Evolutionary conservation across 1,140 invertebrate species (phyloP), one percentile per base, ranked within the genome.

Genomic region (Sycophaga agraensis): DNA sequence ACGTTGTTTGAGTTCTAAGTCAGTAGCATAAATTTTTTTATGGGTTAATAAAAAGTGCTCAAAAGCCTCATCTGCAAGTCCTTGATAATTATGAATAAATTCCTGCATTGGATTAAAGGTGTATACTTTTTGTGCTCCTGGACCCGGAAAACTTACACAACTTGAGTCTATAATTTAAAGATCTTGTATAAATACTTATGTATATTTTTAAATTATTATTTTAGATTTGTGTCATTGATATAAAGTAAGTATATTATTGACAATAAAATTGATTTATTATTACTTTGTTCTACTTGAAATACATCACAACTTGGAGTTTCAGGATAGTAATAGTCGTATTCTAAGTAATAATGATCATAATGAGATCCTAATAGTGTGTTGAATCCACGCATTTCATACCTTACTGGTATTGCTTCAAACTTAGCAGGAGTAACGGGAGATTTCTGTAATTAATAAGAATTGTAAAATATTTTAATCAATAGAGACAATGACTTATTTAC

Each of bases 91-190:
- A 70, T 90, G 85, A 35, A 97, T 83, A 70, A 94, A 97, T 82
- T 98, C 95, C 45, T 84, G 86, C 88, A 98, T 96, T 4, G 96
- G 96, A 82, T 98, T 97, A 74, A 94, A 93, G 2, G 89, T 91
- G 53, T 89, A 88, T 70, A 88, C 81, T 69, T 92, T 88, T 19
- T 83, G 82, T 3, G 83, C 78, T 16, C 94, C 94, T 8, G 94
- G 94, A 3, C 94, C 94, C 1, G 94, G 94, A 75, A 96, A 98
- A 17, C 86, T 83, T 0, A 84, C 80, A 72, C 94, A 97, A 14
- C 84, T 85, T 67, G 89, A 70, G 68, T 85, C 91, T 92, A 69
- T 17, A 58, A 34, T 14, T 64, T 54, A 34, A n/a, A n/a, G n/a
- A n/a, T n/a, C 50, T 45, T 59, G 53, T 43, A 19, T 34, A 1